Conservation (phyloP, 1,140 invertebrate genomes). For the Carposina sasakii region DNA sequence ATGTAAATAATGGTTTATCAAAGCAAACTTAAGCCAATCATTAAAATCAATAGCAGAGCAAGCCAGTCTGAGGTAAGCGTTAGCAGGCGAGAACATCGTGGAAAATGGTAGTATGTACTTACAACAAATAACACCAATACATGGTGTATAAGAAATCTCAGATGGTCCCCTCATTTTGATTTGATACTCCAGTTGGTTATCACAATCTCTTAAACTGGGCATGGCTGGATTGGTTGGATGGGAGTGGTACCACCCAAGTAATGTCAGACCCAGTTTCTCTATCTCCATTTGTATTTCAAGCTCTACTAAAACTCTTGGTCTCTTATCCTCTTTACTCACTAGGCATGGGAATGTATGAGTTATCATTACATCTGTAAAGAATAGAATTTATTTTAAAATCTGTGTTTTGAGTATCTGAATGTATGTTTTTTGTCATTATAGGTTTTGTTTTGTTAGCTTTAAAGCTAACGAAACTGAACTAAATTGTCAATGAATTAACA, state of each 20-base stretch:
- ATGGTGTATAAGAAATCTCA: conserved; percentile 92
- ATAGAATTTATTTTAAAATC: no score
- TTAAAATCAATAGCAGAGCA: no score
- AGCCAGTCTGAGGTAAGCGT: no score
- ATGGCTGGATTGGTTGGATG: conserved; percentile 91
- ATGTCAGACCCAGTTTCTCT: conserved; percentile 83
- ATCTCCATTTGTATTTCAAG: conserved; percentile 87
- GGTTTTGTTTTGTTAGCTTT: no score
- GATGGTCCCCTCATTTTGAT: conserved; percentile 93
- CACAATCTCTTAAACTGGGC: conserved; percentile 91
- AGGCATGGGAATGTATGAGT: conserved; percentile 92
- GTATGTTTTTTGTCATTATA: no score
- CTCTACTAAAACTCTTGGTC: conserved; percentile 82
- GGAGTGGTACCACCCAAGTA: conserved; percentile 98
- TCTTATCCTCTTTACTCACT: conserved; percentile 84
- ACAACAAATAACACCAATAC: conserved; percentile 95
- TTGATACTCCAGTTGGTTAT: conserved; percentile 95
- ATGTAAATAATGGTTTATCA: no score
- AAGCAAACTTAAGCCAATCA: no score
- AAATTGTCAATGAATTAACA: no score
- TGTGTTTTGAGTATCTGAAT: no score
- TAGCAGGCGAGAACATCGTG: no score
- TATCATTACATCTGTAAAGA: conserved; percentile 84
- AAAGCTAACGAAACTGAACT: no score
- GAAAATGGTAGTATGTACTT: no score